Base-by-base conservation (phyloP, 2,797 vertebrate species). In the Neostethus bicornis region DNA sequence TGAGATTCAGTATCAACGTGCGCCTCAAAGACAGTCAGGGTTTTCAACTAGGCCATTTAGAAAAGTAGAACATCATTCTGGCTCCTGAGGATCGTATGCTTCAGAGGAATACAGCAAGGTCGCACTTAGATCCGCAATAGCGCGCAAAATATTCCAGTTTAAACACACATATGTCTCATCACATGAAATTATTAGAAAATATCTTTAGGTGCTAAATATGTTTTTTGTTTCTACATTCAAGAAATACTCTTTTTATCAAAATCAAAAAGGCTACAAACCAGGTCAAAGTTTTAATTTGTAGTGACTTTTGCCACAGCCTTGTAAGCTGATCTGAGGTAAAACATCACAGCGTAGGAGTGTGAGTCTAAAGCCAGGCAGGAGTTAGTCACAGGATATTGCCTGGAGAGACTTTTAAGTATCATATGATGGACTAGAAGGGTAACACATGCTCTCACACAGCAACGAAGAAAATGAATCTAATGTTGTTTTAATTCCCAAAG, bases 331-430 rank as follows among this genome's bases (percentile, higher is more conserved):
- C 46, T 41, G 42, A 51, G 21, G 48, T 25, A 19, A 64, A 24
- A 23, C 38, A 31, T 59, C 17, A 10, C 12, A 7, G 45, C 58
- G 43, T 57, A 66, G 69, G 47, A 65, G 42, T 48, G 51, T 16
- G 31, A 55, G 35, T 31, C 10, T 34, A 17, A 42, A 58, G n/a
- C 55, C 50, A 47, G 49, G 56, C 78, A 76, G 70, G 61, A 77
- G 68, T 43, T 62, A 63, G 82, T 89, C 85, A 87, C 75, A 84
- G 62, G 82, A 83, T 66, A 45, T 54, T 41, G 79, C 79, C 73
- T 64, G 4, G 47, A 73, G 71, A 76, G 44, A 12, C 57, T 61
- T 60, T n/a, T 10, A n/a, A 25, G 38, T 51, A 73, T 87, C 85
- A 86, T 76, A 75, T 86, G 86, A 88, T 68, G 43, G 19, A 24